phyloP scores from a whole-genome alignment of 2,797 vertebrate genomes.

The Danio aesculapii region DNA sequence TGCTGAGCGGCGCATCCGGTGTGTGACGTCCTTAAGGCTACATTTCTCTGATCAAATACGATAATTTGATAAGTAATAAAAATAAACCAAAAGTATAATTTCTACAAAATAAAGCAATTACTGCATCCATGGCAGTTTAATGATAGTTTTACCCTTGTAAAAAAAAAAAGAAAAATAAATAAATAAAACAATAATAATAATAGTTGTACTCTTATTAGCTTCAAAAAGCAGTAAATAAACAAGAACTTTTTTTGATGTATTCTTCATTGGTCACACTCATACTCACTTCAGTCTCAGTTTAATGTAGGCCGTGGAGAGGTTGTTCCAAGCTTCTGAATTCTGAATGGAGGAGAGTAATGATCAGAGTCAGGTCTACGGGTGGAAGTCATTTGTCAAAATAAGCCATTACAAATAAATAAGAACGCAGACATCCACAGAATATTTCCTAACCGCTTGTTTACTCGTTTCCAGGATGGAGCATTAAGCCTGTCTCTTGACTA shows the following conservation, averaged over 20 bases:
- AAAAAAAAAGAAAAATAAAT: not conserved
- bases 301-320: slow-evolving; percentile 95
- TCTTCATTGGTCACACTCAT: not conserved
- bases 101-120: not conserved
- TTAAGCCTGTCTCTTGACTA: slow-evolving; percentile 4
- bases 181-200: too few relatives aligned
- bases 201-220: not conserved
- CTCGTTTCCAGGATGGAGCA: not conserved
- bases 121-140: not conserved
- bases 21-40: too few relatives aligned
- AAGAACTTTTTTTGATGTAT: not conserved
- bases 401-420: slow-evolving; percentile 12
- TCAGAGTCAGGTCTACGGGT: slow-evolving; percentile 1
- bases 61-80: too few relatives aligned
- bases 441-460: slow-evolving; percentile 32
- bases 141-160: not conserved
- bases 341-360: slow-evolving; percentile 65
- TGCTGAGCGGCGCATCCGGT: too few relatives aligned
- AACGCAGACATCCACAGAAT: slow-evolving; percentile 18
- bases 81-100: too few relatives aligned
- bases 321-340: slow-evolving; percentile 99
- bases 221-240: not conserved
- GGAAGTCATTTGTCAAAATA: slow-evolving; percentile 28
- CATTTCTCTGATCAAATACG: not conserved
- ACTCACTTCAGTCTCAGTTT: slow-evolving; percentile 94